These are phyloP conservation scores for Cepaea hortensis DNA, from an alignment of 2,888 invertebrate genomes.

Conservation along the genomic window DNA sequence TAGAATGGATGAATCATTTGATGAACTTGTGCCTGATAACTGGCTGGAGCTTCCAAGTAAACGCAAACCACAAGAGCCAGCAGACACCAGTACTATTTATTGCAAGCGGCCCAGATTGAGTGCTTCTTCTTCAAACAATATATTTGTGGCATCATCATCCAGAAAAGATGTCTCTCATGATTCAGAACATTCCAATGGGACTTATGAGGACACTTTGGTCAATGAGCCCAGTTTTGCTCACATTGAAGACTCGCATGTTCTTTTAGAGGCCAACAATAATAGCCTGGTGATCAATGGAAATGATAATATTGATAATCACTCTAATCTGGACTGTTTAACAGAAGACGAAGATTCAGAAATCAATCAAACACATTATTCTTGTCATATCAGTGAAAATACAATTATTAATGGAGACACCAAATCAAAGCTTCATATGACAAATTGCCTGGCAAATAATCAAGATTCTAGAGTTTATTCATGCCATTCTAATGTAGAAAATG, in stretches of 20 bases:
- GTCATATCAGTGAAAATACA: constrained; percentile 1
- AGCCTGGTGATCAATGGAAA: neutral
- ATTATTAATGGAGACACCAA: neutral
- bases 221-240: constrained; percentile 35
- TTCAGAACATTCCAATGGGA: constrained; percentile 1
- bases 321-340: neutral
- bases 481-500: neutral
- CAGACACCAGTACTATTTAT: neutral
- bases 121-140: neutral
- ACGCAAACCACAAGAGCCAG: constrained; percentile 15
- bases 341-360: neutral
- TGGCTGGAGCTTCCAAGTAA: constrained; percentile 18
- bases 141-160: neutral
- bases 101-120: neutral
- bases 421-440: neutral
- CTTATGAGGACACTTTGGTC: constrained; percentile 31
- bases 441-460: neutral
- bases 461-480: neutral
- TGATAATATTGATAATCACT: too few relatives aligned
- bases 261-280: neutral
- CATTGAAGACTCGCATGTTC: neutral
- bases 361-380: neutral
- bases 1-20: constrained; percentile 38
- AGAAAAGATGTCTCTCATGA: neutral
- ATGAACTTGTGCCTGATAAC: constrained; percentile 45